Conservation (phyloP, 1,140 invertebrate genomes). For the Amphibalanus amphitrite region DNA sequence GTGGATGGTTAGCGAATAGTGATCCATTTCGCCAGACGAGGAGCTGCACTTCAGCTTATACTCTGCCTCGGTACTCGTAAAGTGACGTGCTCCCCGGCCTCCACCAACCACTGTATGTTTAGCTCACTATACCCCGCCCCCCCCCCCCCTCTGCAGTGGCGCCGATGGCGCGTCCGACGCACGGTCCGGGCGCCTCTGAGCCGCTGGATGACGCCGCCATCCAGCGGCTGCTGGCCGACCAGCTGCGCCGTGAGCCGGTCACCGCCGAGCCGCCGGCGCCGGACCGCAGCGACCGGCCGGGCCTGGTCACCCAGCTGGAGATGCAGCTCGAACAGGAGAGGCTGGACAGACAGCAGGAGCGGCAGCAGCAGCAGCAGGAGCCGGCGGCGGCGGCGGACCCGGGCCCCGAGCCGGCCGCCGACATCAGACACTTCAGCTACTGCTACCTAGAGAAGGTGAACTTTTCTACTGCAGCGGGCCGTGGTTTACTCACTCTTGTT, state of each 20-base stretch:
- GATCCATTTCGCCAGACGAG: too few relatives aligned
- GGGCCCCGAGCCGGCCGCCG: constrained; percentile 18
- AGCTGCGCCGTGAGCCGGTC: background rate
- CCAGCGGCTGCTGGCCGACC: background rate
- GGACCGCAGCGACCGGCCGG: too few relatives aligned
- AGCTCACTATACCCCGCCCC: too few relatives aligned
- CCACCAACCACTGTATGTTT: too few relatives aligned
- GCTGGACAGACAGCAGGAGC: background rate
- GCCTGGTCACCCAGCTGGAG: too few relatives aligned
- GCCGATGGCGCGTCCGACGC: background rate
- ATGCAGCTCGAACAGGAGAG: too few relatives aligned
- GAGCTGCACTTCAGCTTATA: too few relatives aligned
- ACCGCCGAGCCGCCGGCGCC: background rate
- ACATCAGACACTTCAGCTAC: constrained; percentile 27
- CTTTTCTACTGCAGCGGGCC: too few relatives aligned
- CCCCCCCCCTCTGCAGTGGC: background rate
- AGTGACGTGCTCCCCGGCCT: too few relatives aligned
- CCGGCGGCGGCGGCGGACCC: constrained; percentile 4
- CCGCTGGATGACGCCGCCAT: constrained; percentile 2
- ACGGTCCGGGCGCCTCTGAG: background rate
- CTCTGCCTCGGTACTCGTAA: too few relatives aligned
- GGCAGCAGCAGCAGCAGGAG: background rate
- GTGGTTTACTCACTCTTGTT: too few relatives aligned
- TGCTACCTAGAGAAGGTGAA: constrained; percentile 23
- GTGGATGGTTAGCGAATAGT: too few relatives aligned